Base-by-base conservation (phyloP, 2,888 invertebrate genomes). In the Epinotia bilunana region DNA sequence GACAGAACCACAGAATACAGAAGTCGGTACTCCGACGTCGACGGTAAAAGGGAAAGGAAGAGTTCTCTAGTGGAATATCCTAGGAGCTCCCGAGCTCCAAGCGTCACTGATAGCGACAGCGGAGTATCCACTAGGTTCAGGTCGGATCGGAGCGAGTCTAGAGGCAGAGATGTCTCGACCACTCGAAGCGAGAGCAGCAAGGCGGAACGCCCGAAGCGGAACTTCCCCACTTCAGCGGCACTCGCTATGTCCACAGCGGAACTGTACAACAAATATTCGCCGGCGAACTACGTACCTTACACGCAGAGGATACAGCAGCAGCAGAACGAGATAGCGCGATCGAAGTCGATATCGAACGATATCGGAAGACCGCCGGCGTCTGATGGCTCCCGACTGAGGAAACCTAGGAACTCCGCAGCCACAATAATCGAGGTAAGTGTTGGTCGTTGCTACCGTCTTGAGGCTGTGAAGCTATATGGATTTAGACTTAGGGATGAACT, bases 251-350 rank as follows among this genome's bases (percentile, higher is more conserved):
- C 94, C 71, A 95, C 94, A 1, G 95, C 96, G 49, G 97, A 97
- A 78, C 89, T 97, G 78, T 95, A 96, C 85, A 96, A 96, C 83
- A 97, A 96, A 88, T 97, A 97, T 85, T 97, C 97, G 57, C 96
- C 97, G 67, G 95, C 96, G 58, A 95, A 96, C 86, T 97, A 97
- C 88, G 95, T 96, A 84, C 97, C 97, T 77, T 82, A 92, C 58
- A 93, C 95, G 0, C 93, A 94, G 77, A 84, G 94, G 73, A 81
- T 93, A 0, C 90, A 92, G 65, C 87, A 90, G 65, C 88, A 87
- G 18, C 86, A 86, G 69, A 83, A 82, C 53, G 93, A 94, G 73
- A 93, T 94, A 16, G 85, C 93, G 0, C 84, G 93, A 69, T 95
- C 95, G 0, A 95, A 95, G 80, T 95, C 95, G 0, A 95, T 95